Base-by-base conservation (phyloP, 2,797 vertebrate genomes). In the Artibeus lituratus region DNA sequence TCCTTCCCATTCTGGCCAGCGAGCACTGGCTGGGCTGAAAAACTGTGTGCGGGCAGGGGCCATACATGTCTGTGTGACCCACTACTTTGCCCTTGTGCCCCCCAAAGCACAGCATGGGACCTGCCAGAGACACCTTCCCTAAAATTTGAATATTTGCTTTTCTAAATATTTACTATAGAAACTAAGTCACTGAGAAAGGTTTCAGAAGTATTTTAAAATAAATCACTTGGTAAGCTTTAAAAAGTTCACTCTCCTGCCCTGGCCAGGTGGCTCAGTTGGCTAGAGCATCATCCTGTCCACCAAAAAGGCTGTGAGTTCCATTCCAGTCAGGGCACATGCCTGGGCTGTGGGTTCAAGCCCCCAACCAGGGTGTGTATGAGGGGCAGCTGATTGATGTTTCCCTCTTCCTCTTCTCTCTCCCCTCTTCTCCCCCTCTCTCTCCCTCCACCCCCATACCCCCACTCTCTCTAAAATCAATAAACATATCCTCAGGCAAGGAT, bases 141-240 rank as follows among this genome's bases (percentile, higher is more conserved):
- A 82, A 97, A 69, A 84, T 49, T 18, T 86, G 14, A 90, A 24
- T 59, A 51, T 39, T 10, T 90, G 65, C 37, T 89, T 89, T 92
- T 47, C 70, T n/a, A 67, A 94, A 65, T 80, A 88, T 62, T 88
- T 70, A 91, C 69, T 57, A 49, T 29, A 83, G 32, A 96, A 96
- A 76, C 16, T 29, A 89, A 89, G 24, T 84, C 85, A 88, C 53
- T 42, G 44, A 95, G 37, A 93, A 83, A 92, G 21, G 24, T 62
- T 84, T 73, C 49, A 35, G 35, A 94, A 70, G 12, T 72, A 76
- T 55, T 37, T 44, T 72, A 65, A 80, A 81, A 93, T 59, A 94
- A 89, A 90, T 70, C 26, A 26, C 26, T 84, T 73, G n/a, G 29
- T 0, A 78, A 73, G 4, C 53, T 73, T 90, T 59, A 47, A 55